A percentile compares a stretch with the other conserved stretches of the same genome.
Conservation (phyloP, 2,113 vertebrate species). For the Phrynocephalus versicolor region DNA sequence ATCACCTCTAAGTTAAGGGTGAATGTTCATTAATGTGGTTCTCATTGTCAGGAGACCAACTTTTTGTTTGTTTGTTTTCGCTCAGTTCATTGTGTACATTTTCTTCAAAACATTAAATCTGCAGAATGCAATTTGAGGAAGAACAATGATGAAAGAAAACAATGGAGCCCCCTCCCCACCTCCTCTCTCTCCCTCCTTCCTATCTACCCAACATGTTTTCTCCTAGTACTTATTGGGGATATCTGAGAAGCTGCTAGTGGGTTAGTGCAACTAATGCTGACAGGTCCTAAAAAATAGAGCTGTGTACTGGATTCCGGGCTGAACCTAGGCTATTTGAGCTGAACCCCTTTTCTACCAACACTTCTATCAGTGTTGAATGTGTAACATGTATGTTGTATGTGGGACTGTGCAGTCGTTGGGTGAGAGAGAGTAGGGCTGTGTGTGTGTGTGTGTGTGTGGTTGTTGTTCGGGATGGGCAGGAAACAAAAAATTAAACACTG, state of each 20-base stretch:
- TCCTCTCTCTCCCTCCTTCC: not conserved
- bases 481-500: too few species aligned
- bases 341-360: constrained; percentile 16
- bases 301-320: too few species aligned
- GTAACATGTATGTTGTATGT: too few species aligned
- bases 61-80: constrained; percentile 30
- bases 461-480: too few species aligned
- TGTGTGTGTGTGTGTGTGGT: too few species aligned
- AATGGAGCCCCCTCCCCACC: not conserved
- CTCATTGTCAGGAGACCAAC: constrained; percentile 45
- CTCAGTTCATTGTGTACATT: constrained; percentile 51
- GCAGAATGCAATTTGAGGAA: constrained; percentile 55
- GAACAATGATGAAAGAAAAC: constrained; percentile 46
- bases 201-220: constrained; percentile 27
- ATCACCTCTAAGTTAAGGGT: constrained; percentile 68
- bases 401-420: too few species aligned
- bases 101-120: constrained; percentile 64
- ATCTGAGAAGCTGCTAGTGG: not conserved
- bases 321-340: not conserved
- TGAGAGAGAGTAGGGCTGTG: too few species aligned
- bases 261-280: constrained; percentile 4
- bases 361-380: too few species aligned
- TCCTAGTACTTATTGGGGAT: constrained; percentile 34
- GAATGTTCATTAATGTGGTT: constrained; percentile 59
- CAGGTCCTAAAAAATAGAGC: constrained; percentile 1